Percentiles rank a stretch among this genome's conserved stretches.
Evolutionary conservation across 2,888 invertebrate species (phyloP).

Genomic region (Alcis repandata): DNA sequence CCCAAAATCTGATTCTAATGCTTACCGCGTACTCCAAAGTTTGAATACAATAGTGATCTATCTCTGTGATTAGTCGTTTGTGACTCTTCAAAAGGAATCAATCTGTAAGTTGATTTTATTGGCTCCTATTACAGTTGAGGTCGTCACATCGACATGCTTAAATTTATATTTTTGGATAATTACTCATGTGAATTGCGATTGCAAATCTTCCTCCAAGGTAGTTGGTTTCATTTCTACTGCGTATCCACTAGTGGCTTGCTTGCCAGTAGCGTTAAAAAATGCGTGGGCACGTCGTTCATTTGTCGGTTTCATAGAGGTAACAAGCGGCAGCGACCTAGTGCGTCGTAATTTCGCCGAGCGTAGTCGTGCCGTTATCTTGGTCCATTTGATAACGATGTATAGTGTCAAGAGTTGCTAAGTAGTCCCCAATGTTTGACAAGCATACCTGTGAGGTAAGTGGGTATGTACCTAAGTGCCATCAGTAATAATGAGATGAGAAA

Average conservation of each 20-base stretch:
- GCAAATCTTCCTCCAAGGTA: conserved; percentile 9
- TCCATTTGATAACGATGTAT: conserved; percentile 72
- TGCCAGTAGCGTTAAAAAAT: conserved; percentile 42
- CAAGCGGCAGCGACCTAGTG: conserved; percentile 66
- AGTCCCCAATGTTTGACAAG: conserved; percentile 24
- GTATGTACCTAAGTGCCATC: not conserved
- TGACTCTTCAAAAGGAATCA: conserved; percentile 34
- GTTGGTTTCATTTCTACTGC: conserved; percentile 28
- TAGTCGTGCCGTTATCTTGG: conserved; percentile 81
- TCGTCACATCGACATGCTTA: conserved; percentile 58
- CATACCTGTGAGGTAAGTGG: conserved; percentile 6
- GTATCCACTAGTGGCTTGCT: conserved; percentile 33
- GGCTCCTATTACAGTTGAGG: conserved; percentile 60
- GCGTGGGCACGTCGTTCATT: conserved; percentile 56
- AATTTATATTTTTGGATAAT: conserved; percentile 66
- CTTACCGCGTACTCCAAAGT: conserved; percentile 41
- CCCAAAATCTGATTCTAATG: conserved; percentile 42
- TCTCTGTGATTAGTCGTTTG: conserved; percentile 30
- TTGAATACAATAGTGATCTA: conserved; percentile 39
- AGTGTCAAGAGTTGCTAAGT: conserved; percentile 50
- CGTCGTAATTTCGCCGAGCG: conserved; percentile 81
- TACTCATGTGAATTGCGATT: conserved; percentile 42
- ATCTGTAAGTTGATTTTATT: conserved; percentile 69
- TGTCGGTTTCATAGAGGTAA: conserved; percentile 58
- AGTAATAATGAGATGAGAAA: conserved; percentile 21